Base-by-base conservation (phyloP, 2,113 vertebrate species). In the Promerops cafer region DNA sequence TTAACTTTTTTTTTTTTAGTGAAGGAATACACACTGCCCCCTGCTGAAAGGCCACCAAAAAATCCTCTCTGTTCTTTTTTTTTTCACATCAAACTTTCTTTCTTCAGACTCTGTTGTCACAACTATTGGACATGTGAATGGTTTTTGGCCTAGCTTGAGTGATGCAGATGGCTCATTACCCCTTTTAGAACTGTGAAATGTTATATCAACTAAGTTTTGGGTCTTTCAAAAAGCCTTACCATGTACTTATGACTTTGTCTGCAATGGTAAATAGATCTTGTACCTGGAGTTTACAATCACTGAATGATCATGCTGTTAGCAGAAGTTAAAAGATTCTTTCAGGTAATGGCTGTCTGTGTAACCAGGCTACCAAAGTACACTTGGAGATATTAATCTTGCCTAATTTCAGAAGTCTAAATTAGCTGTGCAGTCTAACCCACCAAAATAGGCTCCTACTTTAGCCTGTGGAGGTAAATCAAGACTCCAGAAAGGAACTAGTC, bases 51-150 rank as follows among this genome's bases (percentile, higher is more conserved):
- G 8, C 6, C 22, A 69, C 37, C 20, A 33, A 40, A 85, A 86
- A 68, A 3, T n/a, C 0, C 9, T 5, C 57, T 20, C 1, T 54
- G 4, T 0, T 10, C 4, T 5, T 16, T 23, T 14, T 37, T 37
- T 56, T n/a, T 42, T 24, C 9, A 20, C 15, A 20, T 0, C 6
- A 28, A 30, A 2, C 3, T 83, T 49, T 12, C 15, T 61, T 75
- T 63, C 7, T 54, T 82, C 19, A 40, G 13, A 35, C 1, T 17
- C 2, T 31, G 2, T 11, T 60, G 20, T 18, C 45, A 68, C 2
- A 15, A 24, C 0, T 33, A 13, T 3, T 57, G 13, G 13, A 84
- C 15, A 27, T 33, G 19, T 11, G 9, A 13, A 31, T 21, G 15
- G n/a, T 33, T 78, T 78, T 74, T 20, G 9, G 4, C 5, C 11